Percentiles rank a stretch among this genome's conserved stretches.
phyloP scores from a whole-genome alignment of 2,888 invertebrate species.

The Lordiphosa andalusiaca region DNA sequence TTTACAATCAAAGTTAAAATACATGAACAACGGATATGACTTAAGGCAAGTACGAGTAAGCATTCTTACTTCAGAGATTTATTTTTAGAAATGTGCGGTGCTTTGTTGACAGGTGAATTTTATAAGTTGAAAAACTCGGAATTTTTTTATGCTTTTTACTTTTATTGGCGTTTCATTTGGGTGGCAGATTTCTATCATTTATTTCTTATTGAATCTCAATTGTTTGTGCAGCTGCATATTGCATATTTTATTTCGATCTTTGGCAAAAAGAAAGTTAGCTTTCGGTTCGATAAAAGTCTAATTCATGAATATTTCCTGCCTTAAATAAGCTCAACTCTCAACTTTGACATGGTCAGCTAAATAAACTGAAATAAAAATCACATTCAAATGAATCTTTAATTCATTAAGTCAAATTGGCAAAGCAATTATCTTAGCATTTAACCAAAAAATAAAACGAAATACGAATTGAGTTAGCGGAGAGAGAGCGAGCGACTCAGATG shows the following conservation, averaged over 20 bases:
- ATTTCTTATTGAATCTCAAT: too few species aligned
- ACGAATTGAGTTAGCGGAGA: slow-evolving; percentile 8
- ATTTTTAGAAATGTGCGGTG: too few species aligned
- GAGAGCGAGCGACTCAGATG: slow-evolving; percentile 6
- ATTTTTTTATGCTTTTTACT: too few species aligned
- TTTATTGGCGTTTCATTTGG: too few species aligned
- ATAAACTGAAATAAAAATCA: slow-evolving; percentile 45
- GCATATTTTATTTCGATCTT: too few species aligned
- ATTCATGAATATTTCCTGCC: slow-evolving; percentile 57
- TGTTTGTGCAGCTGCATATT: too few species aligned
- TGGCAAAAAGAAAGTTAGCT: slow-evolving; percentile 50
- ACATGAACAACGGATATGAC: slow-evolving; percentile 35
- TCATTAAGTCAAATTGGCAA: slow-evolving; percentile 61
- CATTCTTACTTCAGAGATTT: not conserved
- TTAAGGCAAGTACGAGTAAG: slow-evolving; percentile 36
- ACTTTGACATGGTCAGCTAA: slow-evolving; percentile 48
- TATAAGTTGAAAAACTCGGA: too few species aligned
- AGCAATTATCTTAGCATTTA: slow-evolving; percentile 52
- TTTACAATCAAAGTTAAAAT: slow-evolving; percentile 44
- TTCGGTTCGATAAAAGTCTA: slow-evolving; percentile 15
- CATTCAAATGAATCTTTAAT: slow-evolving; percentile 50
- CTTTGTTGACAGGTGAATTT: too few species aligned
- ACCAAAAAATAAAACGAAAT: slow-evolving; percentile 9
- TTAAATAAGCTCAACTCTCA: slow-evolving; percentile 54
- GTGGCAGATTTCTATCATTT: too few species aligned